Base-by-base conservation (phyloP, 2,797 vertebrate species). In the Dryobates pubescens region DNA sequence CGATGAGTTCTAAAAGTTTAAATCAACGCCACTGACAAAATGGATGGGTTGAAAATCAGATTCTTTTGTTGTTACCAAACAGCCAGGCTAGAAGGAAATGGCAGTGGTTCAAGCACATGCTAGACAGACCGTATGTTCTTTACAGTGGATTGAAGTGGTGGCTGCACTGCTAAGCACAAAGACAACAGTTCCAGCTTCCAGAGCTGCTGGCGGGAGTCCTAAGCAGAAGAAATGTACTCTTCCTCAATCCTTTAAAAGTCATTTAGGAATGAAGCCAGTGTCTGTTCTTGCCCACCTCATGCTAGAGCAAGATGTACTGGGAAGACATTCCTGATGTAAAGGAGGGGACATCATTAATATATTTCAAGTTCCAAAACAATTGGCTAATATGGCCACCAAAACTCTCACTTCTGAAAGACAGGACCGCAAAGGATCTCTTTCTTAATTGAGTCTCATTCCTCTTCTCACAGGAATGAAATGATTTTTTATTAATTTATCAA, bases 31-130 rank as follows among this genome's bases (percentile, higher is more conserved):
- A 5, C 47, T 78, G 58, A 59, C 64, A 58, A 65, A 92, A 83
- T 36, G 62, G n/a, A 43, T 75, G 58, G 24, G 22, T 53, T 75
- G 57, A 69, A 81, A 79, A 73, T 74, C 56, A n/a, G 57, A 72
- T 72, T 63, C 58, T 74, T 51, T 41, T 64, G 58, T 82, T 82
- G 62, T 79, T 61, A 47, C 51, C 74, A 82, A 93, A 30, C 68
- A 82, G 74, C 41, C 49, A 58, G 72, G 43, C 58, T 89, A 53
- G 90, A 67, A 72, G 57, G 82, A 59, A 72, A 69, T 95, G 93
- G 90, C 94, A 91, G 74, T 17, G 19, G 47, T 94, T 96, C 93
- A 90, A 75, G 82, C 2, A 4, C 43, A 9, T 76, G 90, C 88
- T 75, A 89, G 93, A 94, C 90, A 41, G 62, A 53, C 43, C 71